Evolutionary conservation across 2,797 vertebrate genomes (phyloP).

Genomic region (Cetoscarus ocellatus): DNA sequence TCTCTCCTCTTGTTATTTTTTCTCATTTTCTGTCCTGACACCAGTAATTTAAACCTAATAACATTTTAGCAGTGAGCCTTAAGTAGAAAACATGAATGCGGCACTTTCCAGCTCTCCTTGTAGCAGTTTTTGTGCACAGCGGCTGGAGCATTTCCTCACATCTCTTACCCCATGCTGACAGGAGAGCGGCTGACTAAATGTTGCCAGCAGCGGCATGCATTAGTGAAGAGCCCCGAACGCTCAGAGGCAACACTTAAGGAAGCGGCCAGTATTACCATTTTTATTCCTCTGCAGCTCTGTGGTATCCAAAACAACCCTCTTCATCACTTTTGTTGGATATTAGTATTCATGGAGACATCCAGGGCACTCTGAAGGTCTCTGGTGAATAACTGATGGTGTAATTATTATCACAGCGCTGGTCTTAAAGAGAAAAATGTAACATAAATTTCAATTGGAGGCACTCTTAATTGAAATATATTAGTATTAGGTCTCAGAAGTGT

Average conservation of each 20-base stretch:
- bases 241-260: conserved; percentile 26
- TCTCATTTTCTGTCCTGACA: not conserved
- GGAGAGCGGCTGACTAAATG: conserved; percentile 45
- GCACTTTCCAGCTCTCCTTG: conserved; percentile 23
- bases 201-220: conserved; percentile 63
- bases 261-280: conserved; percentile 7
- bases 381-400: conserved; percentile 28
- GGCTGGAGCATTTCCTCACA: conserved; percentile 46
- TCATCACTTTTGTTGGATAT: conserved; percentile 17
- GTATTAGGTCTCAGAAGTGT: not conserved
- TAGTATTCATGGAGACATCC: not conserved
- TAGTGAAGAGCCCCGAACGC: conserved; percentile 54
- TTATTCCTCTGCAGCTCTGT: conserved; percentile 32
- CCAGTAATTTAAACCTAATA: not conserved
- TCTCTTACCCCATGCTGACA: conserved; percentile 51
- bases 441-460: not conserved
- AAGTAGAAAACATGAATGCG: conserved; percentile 15
- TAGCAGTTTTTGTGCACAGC: conserved; percentile 15
- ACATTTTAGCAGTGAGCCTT: conserved; percentile 21
- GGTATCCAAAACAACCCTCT: conserved; percentile 13
- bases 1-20: not conserved
- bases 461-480: not conserved
- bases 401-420: conserved; percentile 5
- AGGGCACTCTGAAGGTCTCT: conserved; percentile 19
- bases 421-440: not conserved